Conservation (phyloP, 2,113 vertebrate genomes). For the Gadus macrocephalus region DNA sequence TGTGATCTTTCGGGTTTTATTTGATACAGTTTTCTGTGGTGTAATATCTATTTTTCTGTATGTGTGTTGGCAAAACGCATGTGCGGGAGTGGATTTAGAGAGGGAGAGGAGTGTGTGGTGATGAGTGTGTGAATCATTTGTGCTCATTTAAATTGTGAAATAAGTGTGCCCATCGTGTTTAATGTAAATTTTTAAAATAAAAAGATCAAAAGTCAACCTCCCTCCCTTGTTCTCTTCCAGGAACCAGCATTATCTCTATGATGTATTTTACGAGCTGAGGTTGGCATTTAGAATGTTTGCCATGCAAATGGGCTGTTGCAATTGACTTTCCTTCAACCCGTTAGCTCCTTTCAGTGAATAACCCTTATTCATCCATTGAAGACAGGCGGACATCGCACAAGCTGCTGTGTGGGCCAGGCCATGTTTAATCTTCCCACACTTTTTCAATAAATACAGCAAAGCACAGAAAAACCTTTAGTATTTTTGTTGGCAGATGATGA, state of each 20-base stretch:
- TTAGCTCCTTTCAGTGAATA: constrained; percentile 20
- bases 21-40: too few species aligned
- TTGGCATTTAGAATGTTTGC: constrained; percentile 41
- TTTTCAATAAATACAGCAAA: not conserved
- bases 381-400: not conserved
- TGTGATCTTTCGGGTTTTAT: too few species aligned
- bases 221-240: constrained; percentile 33
- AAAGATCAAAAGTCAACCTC: too few species aligned
- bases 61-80: too few species aligned
- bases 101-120: too few species aligned
- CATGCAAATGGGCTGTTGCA: constrained; percentile 39
- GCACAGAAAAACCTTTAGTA: not conserved
- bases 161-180: too few species aligned
- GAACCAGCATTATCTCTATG: constrained; percentile 61
- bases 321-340: not conserved
- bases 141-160: too few species aligned
- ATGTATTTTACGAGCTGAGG: constrained; percentile 62
- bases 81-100: too few species aligned
- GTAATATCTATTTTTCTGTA: too few species aligned
- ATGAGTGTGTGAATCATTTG: too few species aligned
- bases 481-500: not conserved
- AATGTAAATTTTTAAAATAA: too few species aligned
- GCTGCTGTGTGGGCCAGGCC: not conserved
- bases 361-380: constrained; percentile 6
- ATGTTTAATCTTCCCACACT: too few species aligned